Base-by-base conservation (phyloP, 2,797 vertebrate species). In the Mergus octosetaceus region DNA sequence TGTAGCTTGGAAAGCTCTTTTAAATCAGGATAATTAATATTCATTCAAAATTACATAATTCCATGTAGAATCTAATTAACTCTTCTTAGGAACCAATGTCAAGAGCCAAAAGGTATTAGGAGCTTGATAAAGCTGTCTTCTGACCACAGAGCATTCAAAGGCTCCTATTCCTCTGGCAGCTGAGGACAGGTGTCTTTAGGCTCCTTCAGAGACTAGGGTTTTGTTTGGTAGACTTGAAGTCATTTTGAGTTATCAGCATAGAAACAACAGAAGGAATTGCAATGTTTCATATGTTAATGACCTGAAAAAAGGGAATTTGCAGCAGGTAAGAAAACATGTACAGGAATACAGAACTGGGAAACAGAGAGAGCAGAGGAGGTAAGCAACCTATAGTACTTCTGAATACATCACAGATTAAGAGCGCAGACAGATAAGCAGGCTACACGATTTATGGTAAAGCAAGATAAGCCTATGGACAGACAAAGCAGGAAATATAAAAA, bases 381-480 rank as follows among this genome's bases (percentile, higher is more conserved):
- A 66, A 90, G 47, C 79, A 89, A 74, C 72, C 62, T 75, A 17
- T 24, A 71, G 56, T 71, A 69, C 74, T 81, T 85, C 24, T 38
- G 88, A 93, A 92, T 95, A 47, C 80, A 79, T 73, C 62, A 20
- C 84, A 83, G 90, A 92, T 91, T 89, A 87, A 76, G 74, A 88
- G 77, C 77, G 45, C 10, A 75, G 92, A 36, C 68, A 89, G 97
- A 96, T 97, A 95, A 97, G 88, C 93, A 82, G 78, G 56, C 93
- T 82, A 79, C 79, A 81, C 51, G 75, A 57, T 94, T 95, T 92
- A 84, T 96, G 93, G 64, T 68, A 78, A 94, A 94, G 83, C 53
- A 89, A 94, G 95, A 96, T 97, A 95, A 96, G 88, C 88, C 78
- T 73, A 45, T 87, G 80, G 91, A 75, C 69, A 89, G 92, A 96